These are phyloP conservation scores for Pristionchus japonicus DNA, from an alignment of 2,888 invertebrate species.

Conservation along the genomic window DNA sequence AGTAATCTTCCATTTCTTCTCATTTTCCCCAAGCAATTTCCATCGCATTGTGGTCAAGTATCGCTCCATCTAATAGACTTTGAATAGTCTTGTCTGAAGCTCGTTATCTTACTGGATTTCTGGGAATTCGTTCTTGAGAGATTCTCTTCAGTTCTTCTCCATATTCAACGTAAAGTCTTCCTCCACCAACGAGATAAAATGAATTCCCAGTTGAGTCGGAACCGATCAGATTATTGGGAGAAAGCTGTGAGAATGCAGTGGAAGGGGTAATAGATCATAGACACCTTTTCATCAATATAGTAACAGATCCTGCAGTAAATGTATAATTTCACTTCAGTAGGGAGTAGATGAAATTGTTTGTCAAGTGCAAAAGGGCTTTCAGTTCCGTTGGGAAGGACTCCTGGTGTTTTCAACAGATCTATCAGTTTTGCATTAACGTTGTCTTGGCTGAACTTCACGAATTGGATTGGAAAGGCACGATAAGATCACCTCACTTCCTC, in stretches of 20 bases:
- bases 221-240: neutral
- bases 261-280: neutral
- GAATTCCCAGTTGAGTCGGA: neutral
- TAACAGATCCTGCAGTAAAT: neutral
- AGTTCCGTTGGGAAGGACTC: neutral
- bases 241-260: neutral
- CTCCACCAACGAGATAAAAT: neutral
- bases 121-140: neutral
- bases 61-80: neutral
- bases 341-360: neutral
- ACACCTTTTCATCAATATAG: neutral
- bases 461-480: neutral
- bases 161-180: neutral
- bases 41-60: neutral
- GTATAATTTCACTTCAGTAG: neutral
- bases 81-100: too few relatives aligned
- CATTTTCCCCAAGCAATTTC: neutral
- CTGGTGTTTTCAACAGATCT: neutral
- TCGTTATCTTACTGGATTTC: neutral
- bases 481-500: neutral
- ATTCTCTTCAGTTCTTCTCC: neutral
- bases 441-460: neutral
- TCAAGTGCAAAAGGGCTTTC: neutral
- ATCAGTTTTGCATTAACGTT: neutral
- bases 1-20: neutral